Percentiles rank a stretch among this genome's conserved stretches.
These are phyloP conservation scores for Schizopygopsis pylzovi DNA, from an alignment of 2,797 vertebrate genomes.

Conservation along the genomic window DNA sequence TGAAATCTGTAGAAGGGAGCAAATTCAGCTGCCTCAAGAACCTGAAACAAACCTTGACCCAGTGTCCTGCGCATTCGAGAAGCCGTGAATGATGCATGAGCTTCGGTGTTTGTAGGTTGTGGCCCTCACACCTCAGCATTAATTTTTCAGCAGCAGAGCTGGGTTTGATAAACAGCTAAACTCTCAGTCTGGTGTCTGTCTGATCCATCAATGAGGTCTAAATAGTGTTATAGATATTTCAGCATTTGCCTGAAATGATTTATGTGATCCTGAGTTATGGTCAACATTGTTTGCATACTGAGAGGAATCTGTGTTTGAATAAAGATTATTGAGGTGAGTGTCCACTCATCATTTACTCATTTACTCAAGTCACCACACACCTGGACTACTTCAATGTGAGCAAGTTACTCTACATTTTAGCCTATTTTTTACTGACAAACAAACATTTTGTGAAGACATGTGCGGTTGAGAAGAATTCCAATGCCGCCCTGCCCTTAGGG, in stretches of 20 bases:
- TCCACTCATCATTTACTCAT: not conserved
- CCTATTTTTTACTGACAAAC: not conserved
- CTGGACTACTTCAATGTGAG: conserved; percentile 19
- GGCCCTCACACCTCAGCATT: conserved; percentile 36
- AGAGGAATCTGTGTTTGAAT: conserved; percentile 6
- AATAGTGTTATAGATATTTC: not conserved
- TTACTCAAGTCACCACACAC: not conserved
- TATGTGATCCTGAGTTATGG: conserved; percentile 1
- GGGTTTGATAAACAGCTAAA: not conserved
- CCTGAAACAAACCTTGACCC: conserved; percentile 15
- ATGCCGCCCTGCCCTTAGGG: conserved; percentile 58
- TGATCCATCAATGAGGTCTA: not conserved
- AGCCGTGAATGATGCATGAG: conserved; percentile 53
- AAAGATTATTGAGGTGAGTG: not conserved
- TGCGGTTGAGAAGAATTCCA: conserved; percentile 30
- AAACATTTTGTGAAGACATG: not conserved
- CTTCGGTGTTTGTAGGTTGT: conserved; percentile 29
- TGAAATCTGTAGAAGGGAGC: not conserved
- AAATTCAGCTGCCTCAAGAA: conserved; percentile 3
- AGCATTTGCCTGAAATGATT: not conserved
- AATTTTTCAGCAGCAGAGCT: conserved; percentile 42
- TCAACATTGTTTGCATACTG: conserved; percentile 1
- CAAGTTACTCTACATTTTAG: not conserved
- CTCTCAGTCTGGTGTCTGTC: conserved; percentile 4
- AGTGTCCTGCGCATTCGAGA: conserved; percentile 11